Base-by-base conservation (phyloP, 1,140 invertebrate genomes). In the Zaprionus tsacasi region DNA sequence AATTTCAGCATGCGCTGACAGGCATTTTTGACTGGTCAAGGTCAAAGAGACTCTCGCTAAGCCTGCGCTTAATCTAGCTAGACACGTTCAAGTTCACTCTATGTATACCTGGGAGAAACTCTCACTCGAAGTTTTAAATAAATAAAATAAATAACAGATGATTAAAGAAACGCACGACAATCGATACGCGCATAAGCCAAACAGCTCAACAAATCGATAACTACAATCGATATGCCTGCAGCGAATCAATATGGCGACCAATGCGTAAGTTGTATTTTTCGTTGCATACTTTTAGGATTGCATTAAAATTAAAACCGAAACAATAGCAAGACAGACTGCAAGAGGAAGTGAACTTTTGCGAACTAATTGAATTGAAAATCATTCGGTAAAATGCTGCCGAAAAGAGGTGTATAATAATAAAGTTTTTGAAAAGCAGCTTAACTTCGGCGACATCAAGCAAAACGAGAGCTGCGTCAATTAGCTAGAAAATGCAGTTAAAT, bases 1-100 rank as follows among this genome's bases (percentile, higher is more conserved):
- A 69, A 66, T 75, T 75, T 52, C 36, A 54, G 45, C 48, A 50
- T 45, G 7, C 43, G 60, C 78, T 85, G 82, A 81, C 82, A 74
- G 73, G 63, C 21, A 21, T 10, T 45, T 45, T 43, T 43, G 50
- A 65, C n/a, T 7, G 15, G 21, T 4, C 27, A 60, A 60, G 58
- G 58, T 52, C 17, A 63, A 55, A 33, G 1, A 30, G n/a, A 54
- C 52, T 54, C 52, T 27, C 21, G 21, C 25, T 33, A 33, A 55
- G n/a, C 33, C 38, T n/a, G 30, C 5, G 17, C 55, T 69, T 50
- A 30, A 13, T 59, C 33, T 50, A 13, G 66, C 60, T 60, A 52
- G 57, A 52, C 11, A 21, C 52, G n/a, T n/a, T n/a, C n/a, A n/a
- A n/a, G n/a, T n/a, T n/a, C 21, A 15, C 21, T 50, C 11, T 6